These are phyloP conservation scores for Lepus timidus DNA, from an alignment of 2,113 vertebrate species.

Conservation along the genomic window DNA sequence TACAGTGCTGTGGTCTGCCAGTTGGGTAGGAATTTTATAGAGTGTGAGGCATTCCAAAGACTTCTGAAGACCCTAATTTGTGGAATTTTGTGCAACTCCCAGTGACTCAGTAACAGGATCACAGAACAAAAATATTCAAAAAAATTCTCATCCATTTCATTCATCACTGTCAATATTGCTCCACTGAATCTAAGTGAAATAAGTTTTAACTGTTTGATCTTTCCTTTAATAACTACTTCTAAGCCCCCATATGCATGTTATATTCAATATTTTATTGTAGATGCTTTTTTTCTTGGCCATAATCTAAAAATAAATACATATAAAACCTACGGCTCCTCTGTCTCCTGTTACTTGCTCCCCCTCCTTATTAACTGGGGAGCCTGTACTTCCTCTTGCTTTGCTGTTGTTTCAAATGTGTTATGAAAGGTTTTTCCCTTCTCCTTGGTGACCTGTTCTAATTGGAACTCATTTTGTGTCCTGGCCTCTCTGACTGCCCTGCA, in stretches of 20 bases:
- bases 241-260: neutral
- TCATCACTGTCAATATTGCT: neutral
- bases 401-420: slow-evolving; percentile 65
- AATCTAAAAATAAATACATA: slow-evolving; percentile 75
- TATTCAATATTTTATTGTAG: neutral
- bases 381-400: neutral
- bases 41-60: neutral
- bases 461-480: slow-evolving; percentile 78
- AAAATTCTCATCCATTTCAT: neutral
- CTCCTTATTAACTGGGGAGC: slow-evolving; percentile 57
- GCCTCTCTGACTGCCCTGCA: slow-evolving; percentile 64
- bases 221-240: slow-evolving; percentile 53
- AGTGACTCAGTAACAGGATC: neutral
- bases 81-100: neutral
- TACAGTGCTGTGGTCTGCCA: neutral
- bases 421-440: slow-evolving; percentile 66
- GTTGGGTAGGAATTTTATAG: neutral
- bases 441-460: slow-evolving; percentile 80
- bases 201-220: slow-evolving; percentile 63
- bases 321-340: slow-evolving; percentile 23
- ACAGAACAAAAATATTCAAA: neutral
- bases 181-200: slow-evolving; percentile 15
- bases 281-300: neutral
- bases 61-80: slow-evolving; percentile 27
- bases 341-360: slow-evolving; percentile 16